Evolutionary conservation across 1,140 invertebrate genomes (phyloP).

Genomic region (Phymastichus coffea): DNA sequence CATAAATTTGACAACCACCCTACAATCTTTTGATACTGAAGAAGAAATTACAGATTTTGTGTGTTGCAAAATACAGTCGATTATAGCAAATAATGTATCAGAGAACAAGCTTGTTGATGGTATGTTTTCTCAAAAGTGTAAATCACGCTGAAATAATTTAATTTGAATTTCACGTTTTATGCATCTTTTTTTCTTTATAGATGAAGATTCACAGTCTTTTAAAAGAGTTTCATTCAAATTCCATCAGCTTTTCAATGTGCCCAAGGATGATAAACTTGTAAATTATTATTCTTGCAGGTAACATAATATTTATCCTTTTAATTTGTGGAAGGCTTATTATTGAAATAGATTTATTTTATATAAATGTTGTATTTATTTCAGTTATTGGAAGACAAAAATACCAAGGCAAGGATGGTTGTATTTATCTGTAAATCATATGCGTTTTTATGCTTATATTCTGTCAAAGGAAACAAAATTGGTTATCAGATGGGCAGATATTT

Average conservation of each 20-base stretch:
- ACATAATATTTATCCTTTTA: slow-evolving; percentile 29
- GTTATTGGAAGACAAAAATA: slow-evolving; percentile 89
- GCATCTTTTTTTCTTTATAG: slow-evolving; percentile 56
- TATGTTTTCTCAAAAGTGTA: slow-evolving; percentile 35
- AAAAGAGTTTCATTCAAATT: slow-evolving; percentile 84
- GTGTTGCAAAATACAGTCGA: slow-evolving; percentile 92
- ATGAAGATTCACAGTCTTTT: slow-evolving; percentile 79
- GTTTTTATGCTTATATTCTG: slow-evolving; percentile 94
- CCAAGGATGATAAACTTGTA: slow-evolving; percentile 91
- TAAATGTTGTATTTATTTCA: slow-evolving; percentile 52
- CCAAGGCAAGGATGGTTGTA: slow-evolving; percentile 96
- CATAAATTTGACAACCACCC: slow-evolving; percentile 79
- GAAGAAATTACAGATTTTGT: slow-evolving; percentile 96
- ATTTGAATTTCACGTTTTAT: no score
- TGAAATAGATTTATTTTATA: not conserved
- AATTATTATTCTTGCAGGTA: slow-evolving; percentile 94
- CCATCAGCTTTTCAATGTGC: slow-evolving; percentile 85
- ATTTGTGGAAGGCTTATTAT: slow-evolving; percentile 24
- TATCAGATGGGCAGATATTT: slow-evolving; percentile 82
- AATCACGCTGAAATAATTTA: not conserved
- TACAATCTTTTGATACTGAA: slow-evolving; percentile 89
- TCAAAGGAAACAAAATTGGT: slow-evolving; percentile 87
- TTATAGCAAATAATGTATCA: slow-evolving; percentile 68
- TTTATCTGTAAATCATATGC: slow-evolving; percentile 91
- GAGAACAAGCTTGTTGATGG: slow-evolving; percentile 58